A percentile compares a stretch with the other conserved stretches of the same genome.
Conservation (phyloP, 2,113 vertebrate species). For the Athene noctua region DNA sequence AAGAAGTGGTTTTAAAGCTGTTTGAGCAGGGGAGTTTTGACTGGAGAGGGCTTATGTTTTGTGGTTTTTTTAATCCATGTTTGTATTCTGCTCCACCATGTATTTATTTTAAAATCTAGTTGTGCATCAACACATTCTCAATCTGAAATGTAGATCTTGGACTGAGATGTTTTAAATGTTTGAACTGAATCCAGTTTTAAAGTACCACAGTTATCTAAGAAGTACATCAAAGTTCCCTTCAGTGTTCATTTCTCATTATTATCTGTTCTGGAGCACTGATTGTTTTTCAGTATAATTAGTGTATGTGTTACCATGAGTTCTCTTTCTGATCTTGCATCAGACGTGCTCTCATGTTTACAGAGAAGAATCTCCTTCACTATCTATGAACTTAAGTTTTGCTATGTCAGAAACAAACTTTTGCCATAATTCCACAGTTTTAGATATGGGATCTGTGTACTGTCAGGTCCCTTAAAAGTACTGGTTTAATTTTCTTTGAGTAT, state of each 20-base stretch:
- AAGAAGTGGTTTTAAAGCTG: background rate
- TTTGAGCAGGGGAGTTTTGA: background rate
- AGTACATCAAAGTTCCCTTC: conserved; percentile 51
- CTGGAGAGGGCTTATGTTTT: background rate
- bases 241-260: conserved; percentile 57
- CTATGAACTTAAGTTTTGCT: background rate
- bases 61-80: background rate
- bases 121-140: conserved; percentile 49
- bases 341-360: background rate
- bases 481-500: background rate
- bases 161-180: conserved; percentile 37
- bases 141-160: conserved; percentile 43
- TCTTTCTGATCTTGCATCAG: conserved; percentile 34
- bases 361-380: background rate
- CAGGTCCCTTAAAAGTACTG: background rate
- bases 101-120: conserved; percentile 56
- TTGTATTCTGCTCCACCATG: conserved; percentile 1
- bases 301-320: background rate
- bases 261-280: conserved; percentile 38
- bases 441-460: background rate
- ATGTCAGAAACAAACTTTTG: background rate
- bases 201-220: conserved; percentile 57
- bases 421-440: background rate
- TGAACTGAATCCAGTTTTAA: conserved; percentile 50
- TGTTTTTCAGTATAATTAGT: conserved; percentile 22